These are phyloP conservation scores for Rhabdomys dilectus DNA, from an alignment of 2,113 vertebrate genomes.

Conservation along the genomic window DNA sequence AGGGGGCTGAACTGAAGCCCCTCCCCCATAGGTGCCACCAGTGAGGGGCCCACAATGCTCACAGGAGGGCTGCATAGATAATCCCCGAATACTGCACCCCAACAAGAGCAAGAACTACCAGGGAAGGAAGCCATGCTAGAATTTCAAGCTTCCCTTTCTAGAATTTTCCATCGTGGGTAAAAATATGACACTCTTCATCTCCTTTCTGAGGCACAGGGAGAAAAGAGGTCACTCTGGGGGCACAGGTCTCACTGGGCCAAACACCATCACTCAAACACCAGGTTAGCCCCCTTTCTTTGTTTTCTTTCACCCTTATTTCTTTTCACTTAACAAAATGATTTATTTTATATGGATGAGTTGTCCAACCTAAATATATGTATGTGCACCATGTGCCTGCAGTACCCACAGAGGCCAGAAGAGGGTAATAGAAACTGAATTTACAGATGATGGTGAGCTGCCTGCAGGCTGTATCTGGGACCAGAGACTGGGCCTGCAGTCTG, in stretches of 20 bases:
- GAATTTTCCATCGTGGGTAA: neutral
- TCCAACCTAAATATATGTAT: neutral
- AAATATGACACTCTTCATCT: neutral
- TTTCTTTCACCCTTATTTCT: neutral
- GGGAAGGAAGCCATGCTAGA: neutral
- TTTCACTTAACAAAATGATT: neutral
- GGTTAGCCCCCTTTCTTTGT: neutral
- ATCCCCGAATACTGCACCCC: neutral
- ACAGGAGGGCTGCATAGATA: accelerated
- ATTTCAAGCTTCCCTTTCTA: neutral
- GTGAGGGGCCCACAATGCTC: neutral
- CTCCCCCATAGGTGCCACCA: neutral
- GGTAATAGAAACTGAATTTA: neutral
- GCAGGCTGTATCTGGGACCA: neutral
- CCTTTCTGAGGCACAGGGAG: neutral
- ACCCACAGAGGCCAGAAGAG: neutral
- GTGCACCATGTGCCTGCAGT: neutral
- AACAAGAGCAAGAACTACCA: neutral
- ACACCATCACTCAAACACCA: accelerated
- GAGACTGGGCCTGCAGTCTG: neutral
- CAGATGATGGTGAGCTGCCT: neutral
- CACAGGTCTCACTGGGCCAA: neutral
- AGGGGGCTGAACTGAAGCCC: neutral
- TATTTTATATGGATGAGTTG: neutral
- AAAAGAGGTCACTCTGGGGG: neutral